Evolutionary conservation across 2,797 vertebrate species (phyloP), one percentile per base, ranked within the genome.

Genomic region (Eurystomus glaucurus): DNA sequence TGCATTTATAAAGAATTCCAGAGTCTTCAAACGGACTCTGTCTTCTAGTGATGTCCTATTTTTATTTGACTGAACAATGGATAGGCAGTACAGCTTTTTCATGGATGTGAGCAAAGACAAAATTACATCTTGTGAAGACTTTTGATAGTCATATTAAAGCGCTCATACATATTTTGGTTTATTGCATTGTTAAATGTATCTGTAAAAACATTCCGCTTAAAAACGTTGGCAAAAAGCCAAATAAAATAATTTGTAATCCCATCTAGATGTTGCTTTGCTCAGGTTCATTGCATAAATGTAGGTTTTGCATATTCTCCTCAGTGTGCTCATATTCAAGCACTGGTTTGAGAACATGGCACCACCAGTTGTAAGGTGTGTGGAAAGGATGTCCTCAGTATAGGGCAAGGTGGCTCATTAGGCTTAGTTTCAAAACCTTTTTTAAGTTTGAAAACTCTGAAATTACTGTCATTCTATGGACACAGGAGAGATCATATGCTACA

Each of bases 321-420:
- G 10, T 8, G 17, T 0, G 0, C 35, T 52, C 3, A 1, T 48
- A 14, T 76, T 72, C 6, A 8, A 35, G 43, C 6, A 1, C 14
- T 21, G 10, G 20, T 87, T 77, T 83, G 33, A 68, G 68, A 70
- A 80, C 14, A 10, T 15, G 55, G 25, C n/a, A 62, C 4, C 7
- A 39, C 15, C 8, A 20, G 1, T 22, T 71, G 26, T 12, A 51
- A 68, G 20, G 10, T 58, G 6, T 26, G 11, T 5, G 2, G 29
- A 58, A 94, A 68, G 3, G 2, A 17, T 35, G 19, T 10, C 21
- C 26, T 85, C 52, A 52, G 29, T 55, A 35, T 23, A 54, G 17
- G 23, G 7, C n/a, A 86, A 9, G 14, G 23, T 69, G 18, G 17
- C 15, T 90, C 13, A 21, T 60, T 77, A 72, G 31, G 70, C 19